Conservation (phyloP, 2,113 vertebrate species). For the Halichoerus grypus region DNA sequence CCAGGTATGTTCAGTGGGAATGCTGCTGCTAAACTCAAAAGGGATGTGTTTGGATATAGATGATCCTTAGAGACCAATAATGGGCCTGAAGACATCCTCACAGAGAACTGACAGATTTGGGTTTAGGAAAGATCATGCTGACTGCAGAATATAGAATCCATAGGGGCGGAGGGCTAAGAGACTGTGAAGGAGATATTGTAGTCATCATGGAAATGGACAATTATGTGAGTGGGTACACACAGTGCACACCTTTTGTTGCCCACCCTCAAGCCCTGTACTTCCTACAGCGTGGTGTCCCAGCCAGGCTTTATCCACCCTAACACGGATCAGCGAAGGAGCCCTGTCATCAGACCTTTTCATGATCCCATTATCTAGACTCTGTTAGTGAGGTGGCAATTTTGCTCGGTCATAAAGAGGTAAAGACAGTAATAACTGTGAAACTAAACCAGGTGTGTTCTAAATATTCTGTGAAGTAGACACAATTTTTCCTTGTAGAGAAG, state of each 20-base stretch:
- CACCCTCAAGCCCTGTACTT: fast-evolving
- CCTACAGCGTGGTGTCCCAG: too few species aligned
- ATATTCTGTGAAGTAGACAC: slow-evolving; percentile 75
- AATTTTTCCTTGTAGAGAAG: slow-evolving; percentile 66
- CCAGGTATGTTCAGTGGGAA: fast-evolving
- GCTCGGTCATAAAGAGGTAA: background rate
- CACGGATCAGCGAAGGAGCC: background rate
- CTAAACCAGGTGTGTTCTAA: background rate
- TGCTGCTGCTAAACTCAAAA: background rate
- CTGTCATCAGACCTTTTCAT: background rate
- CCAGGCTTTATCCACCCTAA: background rate
- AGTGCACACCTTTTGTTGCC: background rate
- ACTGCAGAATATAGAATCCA: background rate
- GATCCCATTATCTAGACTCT: background rate
- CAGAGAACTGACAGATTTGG: background rate
- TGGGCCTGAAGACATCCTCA: background rate
- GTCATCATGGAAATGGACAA: background rate
- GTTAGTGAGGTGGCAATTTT: background rate
- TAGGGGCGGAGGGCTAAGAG: background rate
- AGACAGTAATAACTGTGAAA: background rate
- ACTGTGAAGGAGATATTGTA: background rate
- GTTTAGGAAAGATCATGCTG: background rate
- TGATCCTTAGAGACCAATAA: background rate
- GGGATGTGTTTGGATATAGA: background rate
- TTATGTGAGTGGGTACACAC: too few species aligned